Evolutionary conservation across 2,797 vertebrate species (phyloP).

Genomic region (Rhincodon typus): DNA sequence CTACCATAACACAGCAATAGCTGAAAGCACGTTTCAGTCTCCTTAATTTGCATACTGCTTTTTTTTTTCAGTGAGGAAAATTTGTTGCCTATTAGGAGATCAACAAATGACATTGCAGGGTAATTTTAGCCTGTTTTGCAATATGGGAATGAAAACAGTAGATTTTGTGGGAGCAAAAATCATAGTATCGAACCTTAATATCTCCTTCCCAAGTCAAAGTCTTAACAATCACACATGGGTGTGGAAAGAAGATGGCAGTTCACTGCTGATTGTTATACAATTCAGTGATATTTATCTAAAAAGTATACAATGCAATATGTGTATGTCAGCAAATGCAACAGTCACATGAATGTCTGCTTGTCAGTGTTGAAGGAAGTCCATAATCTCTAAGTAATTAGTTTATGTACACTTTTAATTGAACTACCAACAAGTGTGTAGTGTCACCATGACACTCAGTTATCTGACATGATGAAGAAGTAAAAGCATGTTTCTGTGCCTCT

Average conservation of each 20-base stretch:
- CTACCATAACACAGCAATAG: constrained; percentile 69
- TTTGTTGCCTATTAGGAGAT: constrained; percentile 55
- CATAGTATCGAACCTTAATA: background rate
- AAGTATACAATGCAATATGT: background rate
- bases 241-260: background rate
- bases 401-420: background rate
- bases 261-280: background rate
- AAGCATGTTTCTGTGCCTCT: background rate
- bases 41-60: constrained; percentile 83
- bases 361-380: background rate
- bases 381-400: background rate
- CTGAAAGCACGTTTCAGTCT: constrained; percentile 82
- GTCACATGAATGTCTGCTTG: background rate
- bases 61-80: constrained; percentile 67
- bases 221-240: background rate
- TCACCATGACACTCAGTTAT: background rate
- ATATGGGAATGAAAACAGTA: constrained; percentile 12
- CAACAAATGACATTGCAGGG: constrained; percentile 63
- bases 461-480: background rate
- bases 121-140: constrained; percentile 56
- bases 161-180: background rate
- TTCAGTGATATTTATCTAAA: constrained; percentile 1
- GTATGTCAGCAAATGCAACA: background rate
- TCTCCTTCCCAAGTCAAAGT: constrained; percentile 13
- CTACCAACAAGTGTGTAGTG: background rate